phyloP scores from a whole-genome alignment of 1,140 invertebrate genomes.

The Trichogramma pretiosum region DNA sequence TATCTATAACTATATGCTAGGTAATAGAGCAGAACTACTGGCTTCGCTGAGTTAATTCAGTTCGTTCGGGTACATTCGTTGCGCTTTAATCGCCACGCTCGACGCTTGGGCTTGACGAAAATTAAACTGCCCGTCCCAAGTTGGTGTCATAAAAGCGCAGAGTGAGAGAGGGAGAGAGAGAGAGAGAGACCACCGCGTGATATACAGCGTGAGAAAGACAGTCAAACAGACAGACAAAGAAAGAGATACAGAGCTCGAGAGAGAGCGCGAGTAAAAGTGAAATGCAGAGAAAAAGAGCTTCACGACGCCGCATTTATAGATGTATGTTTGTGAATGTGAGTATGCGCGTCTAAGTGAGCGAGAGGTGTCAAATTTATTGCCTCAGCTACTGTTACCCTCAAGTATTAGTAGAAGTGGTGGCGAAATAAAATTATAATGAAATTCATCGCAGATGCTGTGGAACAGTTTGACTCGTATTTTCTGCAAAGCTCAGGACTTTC shows the following conservation, averaged over 20 bases:
- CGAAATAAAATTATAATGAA: constrained; percentile 12
- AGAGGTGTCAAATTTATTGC: constrained; percentile 12
- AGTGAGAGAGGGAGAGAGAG: constrained; percentile 1
- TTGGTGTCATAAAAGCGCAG: constrained; percentile 14
- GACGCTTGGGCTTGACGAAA: constrained; percentile 22
- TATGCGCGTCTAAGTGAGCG: too few relatives aligned
- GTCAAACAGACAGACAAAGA: neutral
- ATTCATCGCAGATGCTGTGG: too few relatives aligned
- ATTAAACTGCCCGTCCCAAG: constrained; percentile 17
- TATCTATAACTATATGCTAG: constrained; percentile 5
- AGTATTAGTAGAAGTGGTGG: too few relatives aligned
- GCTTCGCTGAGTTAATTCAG: constrained; percentile 24
- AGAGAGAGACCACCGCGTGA: constrained; percentile 1
- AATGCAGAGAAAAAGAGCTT: too few relatives aligned
- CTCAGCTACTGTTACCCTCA: too few relatives aligned
- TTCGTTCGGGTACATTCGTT: constrained; percentile 19
- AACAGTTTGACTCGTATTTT: too few relatives aligned
- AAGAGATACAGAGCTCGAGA: too few relatives aligned
- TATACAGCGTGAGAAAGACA: neutral
- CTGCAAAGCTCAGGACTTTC: too few relatives aligned
- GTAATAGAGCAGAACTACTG: constrained; percentile 22
- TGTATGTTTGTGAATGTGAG: too few relatives aligned
- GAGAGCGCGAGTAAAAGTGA: neutral
- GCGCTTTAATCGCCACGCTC: constrained; percentile 20
- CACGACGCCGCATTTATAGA: too few relatives aligned